Base-by-base conservation (phyloP, 2,113 vertebrate genomes). In the Cyphomyrus discorhynchus region DNA sequence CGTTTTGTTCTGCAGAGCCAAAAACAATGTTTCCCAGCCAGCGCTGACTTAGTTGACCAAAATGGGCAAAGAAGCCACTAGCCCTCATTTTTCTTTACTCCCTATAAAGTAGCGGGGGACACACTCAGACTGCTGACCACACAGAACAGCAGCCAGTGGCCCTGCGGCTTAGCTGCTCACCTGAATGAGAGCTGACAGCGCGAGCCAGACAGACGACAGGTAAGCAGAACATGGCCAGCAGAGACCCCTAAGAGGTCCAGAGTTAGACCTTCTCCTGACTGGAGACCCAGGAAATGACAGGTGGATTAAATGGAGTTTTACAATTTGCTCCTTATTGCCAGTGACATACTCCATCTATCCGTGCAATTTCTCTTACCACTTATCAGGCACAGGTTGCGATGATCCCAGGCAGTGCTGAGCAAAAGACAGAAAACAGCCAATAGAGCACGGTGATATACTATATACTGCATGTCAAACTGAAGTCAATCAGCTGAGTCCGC, bases 161-260 rank as follows among this genome's bases (percentile, higher is more conserved):
- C 27, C 53, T 24, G 19, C 80, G 42, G 80, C 31, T 19, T 45
- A 11, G 5, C 45, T 84, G 50, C 84, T 86, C 70, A 11, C 8
- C 53, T 5, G 56, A 86, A 87, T 86, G 62, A 77, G 84, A 87
- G 83, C 84, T 52, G 89, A 90, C 89, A 90, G 42, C 45, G 17
- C 9, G 15, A 52, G 50, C 80, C 89, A 42, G 35, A 21, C 50
- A n/a, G 6, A 13, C 21, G 77, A 46, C 52, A 66, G 82, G 13
- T 24, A 83, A 46, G 45, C 46, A 89, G 49, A 3, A 47, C 4
- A 31, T 31, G 53, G 56, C 50, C 31, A 21, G 52, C 27, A 70
- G 15, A 52, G 17, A 53, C 11, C 10, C 3, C 88, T 19, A 35
- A 27, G 31, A 53, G 13, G 31, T 46, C 27, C 46, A 13, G 74